Base-by-base conservation (phyloP, 2,797 vertebrate genomes). In the Hydrocynus forskahlii region DNA sequence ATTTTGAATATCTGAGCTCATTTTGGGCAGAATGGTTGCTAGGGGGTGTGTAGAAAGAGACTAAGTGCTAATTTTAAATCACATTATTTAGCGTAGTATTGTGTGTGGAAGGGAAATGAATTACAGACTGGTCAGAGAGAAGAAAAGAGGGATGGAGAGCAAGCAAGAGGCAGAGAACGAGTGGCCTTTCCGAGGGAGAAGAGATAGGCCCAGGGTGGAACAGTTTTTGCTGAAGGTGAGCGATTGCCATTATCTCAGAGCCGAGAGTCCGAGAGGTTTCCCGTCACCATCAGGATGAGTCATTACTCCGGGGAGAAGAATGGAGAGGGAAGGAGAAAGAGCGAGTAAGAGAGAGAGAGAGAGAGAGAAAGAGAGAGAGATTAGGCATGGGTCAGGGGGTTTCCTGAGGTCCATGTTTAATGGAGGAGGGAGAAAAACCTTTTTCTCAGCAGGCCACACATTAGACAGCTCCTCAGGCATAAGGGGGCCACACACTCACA, bases 181-280 rank as follows among this genome's bases (percentile, higher is more conserved):
- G 16, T 54, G 45, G 68, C 43, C 45, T 48, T 25, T 29, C 19
- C 7, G 16, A 75, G 52, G 16, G 16, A 63, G 60, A 25, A 5
- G 3, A 29, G 60, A 59, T 59, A 62, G 16, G 35, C 13, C 63
- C 12, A 3, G 23, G 29, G 63, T 19, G 16, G 40, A 62, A 23
- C 43, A 62, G 40, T 50, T 73, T 19, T 35, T 17, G 54, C 77
- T 71, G 57, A 50, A n/a, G 59, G n/a, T 81, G 75, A 82, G 75
- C 2, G 23, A 81, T 71, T 59, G 74, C 55, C 72, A 48, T 87
- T 88, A 90, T 91, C 89, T 79, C 52, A 86, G 83, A 88, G 83
- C 89, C 90, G 87, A 89, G 86, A 88, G 83, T 89, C 87, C 87
- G 91, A 91, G 89, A 88, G 87, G 81, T 81, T 84, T 85, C 83